Conservation (phyloP, 2,113 vertebrate genomes). For the Campylorhamphus procurvoides region DNA sequence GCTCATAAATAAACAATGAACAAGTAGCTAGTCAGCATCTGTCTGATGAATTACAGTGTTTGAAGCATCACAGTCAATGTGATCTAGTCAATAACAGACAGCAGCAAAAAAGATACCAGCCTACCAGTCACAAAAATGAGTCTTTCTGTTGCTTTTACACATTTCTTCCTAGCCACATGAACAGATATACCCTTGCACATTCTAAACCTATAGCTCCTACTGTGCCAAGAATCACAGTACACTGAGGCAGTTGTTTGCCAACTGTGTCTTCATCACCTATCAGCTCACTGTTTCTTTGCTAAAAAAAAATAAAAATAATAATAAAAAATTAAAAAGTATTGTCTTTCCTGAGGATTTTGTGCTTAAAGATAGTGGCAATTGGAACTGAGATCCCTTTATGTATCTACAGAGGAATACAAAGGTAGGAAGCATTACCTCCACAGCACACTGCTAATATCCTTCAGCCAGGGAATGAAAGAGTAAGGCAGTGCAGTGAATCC, state of each 20-base stretch:
- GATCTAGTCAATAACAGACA: slow-evolving; percentile 42
- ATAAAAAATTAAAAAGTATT: neutral
- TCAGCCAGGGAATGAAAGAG: neutral
- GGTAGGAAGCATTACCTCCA: neutral
- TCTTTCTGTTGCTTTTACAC: neutral
- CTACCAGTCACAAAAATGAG: neutral
- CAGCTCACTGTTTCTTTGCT: neutral
- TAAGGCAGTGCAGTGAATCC: neutral
- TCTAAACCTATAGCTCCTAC: neutral
- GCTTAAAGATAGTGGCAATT: neutral
- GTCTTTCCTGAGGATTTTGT: neutral
- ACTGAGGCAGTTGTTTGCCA: neutral
- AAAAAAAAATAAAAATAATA: neutral
- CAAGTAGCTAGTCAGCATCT: slow-evolving; percentile 39
- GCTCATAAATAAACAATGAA: slow-evolving; percentile 66
- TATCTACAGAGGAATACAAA: neutral
- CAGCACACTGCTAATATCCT: neutral
- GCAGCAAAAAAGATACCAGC: neutral
- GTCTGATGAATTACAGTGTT: slow-evolving; percentile 48
- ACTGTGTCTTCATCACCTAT: neutral
- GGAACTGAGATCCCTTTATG: neutral
- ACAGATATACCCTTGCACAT: neutral
- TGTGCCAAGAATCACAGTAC: neutral
- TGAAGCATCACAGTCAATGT: slow-evolving; percentile 30
- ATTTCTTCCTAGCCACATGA: neutral